phyloP scores from a whole-genome alignment of 1,140 invertebrate species.

The Zaprionus ornatus region DNA sequence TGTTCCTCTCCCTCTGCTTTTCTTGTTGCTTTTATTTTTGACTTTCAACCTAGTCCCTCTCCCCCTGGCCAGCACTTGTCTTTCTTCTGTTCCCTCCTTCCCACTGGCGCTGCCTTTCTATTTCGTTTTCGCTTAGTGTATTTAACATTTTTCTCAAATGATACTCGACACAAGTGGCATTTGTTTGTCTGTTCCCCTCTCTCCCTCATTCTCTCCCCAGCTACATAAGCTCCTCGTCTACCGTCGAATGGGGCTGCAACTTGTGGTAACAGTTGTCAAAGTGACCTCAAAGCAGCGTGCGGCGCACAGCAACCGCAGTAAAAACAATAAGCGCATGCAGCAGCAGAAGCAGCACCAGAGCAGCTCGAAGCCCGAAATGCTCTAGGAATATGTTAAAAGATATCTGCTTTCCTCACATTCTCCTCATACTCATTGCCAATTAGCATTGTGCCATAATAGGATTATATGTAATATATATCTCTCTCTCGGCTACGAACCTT shows the following conservation, averaged over 20 bases:
- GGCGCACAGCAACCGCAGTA: slow-evolving; percentile 25
- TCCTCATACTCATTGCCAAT: neutral
- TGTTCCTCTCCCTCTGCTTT: slow-evolving; percentile 36
- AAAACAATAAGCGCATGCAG: slow-evolving; percentile 21
- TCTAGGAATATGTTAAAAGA: neutral
- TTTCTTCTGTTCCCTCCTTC: neutral
- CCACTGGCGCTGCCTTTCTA: slow-evolving; percentile 17
- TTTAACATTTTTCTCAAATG: slow-evolving; percentile 80
- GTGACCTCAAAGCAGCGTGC: slow-evolving; percentile 70
- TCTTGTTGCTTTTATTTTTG: slow-evolving; percentile 66
- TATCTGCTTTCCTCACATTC: neutral
- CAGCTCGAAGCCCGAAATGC: slow-evolving; percentile 6
- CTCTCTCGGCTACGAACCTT: neutral
- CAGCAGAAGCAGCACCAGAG: neutral
- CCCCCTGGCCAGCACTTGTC: neutral
- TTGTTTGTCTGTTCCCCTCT: slow-evolving; percentile 46
- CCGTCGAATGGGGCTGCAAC: slow-evolving; percentile 62
- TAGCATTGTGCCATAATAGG: slow-evolving; percentile 3
- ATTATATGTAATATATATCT: neutral
- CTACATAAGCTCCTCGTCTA: slow-evolving; percentile 45
- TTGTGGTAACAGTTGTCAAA: slow-evolving; percentile 77
- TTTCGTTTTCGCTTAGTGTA: slow-evolving; percentile 64
- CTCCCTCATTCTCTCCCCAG: neutral
- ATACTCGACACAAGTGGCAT: slow-evolving; percentile 76
- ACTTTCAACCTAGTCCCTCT: slow-evolving; percentile 64